Evolutionary conservation across 2,797 vertebrate genomes (phyloP).

Genomic region (Tokudaia muenninki): DNA sequence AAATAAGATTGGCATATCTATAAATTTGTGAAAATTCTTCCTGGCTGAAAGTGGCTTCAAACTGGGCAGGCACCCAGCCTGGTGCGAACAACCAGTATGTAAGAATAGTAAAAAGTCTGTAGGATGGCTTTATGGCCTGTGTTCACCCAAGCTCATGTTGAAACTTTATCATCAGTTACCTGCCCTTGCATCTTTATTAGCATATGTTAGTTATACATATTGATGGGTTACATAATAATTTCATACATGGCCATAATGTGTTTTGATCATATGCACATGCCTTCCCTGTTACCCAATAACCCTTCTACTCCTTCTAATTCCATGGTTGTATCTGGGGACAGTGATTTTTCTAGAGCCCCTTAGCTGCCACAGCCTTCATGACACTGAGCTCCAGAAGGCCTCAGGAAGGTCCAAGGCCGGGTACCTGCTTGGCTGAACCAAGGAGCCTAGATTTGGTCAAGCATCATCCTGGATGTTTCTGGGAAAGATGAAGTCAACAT

Average conservation of each 20-base stretch:
- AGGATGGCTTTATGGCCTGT: neutral
- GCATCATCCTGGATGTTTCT: constrained; percentile 25
- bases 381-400: neutral
- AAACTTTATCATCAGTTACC: neutral
- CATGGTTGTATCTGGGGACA: neutral
- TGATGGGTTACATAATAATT: too few relatives aligned
- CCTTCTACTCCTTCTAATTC: neutral
- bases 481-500: neutral
- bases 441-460: neutral
- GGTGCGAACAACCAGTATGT: neutral
- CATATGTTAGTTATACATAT: too few relatives aligned
- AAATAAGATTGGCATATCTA: neutral
- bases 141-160: neutral
- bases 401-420: neutral
- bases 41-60: neutral
- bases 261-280: neutral
- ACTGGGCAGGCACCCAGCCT: neutral
- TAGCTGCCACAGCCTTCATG: neutral
- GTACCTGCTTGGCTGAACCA: neutral
- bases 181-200: neutral
- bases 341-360: neutral
- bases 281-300: neutral
- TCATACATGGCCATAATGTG: too few relatives aligned
- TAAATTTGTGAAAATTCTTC: neutral
- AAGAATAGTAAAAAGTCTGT: neutral